Conservation (phyloP, 1,140 invertebrate species). For the Solenopsis invicta region DNA sequence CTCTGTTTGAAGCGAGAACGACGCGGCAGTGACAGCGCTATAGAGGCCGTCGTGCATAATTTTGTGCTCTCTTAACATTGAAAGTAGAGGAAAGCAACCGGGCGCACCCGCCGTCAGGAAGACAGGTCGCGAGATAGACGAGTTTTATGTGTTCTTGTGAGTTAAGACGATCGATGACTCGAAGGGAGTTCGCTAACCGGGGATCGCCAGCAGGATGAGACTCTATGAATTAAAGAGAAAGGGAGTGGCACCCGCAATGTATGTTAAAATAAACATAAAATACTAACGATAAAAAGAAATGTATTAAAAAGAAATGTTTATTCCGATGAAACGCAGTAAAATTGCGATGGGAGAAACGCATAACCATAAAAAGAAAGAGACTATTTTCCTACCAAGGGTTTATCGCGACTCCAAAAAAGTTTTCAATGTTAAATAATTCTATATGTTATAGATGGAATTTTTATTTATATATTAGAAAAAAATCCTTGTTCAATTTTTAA, state of each 20-base stretch:
- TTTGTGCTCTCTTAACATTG: constrained; percentile 49
- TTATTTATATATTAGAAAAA: neutral
- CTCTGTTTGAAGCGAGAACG: constrained; percentile 24
- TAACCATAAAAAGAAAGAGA: constrained; percentile 16
- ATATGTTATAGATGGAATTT: neutral
- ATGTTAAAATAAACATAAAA: constrained; percentile 28
- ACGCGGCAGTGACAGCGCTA: constrained; percentile 13
- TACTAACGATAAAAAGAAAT: constrained; percentile 10
- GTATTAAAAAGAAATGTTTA: neutral
- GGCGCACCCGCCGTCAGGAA: neutral
- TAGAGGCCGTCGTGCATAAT: constrained; percentile 19
- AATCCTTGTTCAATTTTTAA: neutral
- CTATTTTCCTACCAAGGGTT: neutral
- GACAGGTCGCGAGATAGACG: neutral
- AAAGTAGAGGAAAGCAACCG: constrained; percentile 27
- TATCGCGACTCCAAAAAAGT: neutral
- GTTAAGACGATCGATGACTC: neutral
- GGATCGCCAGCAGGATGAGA: neutral
- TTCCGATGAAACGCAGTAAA: neutral
- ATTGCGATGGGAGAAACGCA: neutral
- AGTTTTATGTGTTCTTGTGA: constrained; percentile 15
- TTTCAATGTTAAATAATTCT: neutral
- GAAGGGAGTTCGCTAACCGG: too few relatives aligned
- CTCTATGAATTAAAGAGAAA: constrained; percentile 34
- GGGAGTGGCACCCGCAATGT: neutral